Conservation (phyloP, 2,888 invertebrate species). For the Melieria omissa region DNA sequence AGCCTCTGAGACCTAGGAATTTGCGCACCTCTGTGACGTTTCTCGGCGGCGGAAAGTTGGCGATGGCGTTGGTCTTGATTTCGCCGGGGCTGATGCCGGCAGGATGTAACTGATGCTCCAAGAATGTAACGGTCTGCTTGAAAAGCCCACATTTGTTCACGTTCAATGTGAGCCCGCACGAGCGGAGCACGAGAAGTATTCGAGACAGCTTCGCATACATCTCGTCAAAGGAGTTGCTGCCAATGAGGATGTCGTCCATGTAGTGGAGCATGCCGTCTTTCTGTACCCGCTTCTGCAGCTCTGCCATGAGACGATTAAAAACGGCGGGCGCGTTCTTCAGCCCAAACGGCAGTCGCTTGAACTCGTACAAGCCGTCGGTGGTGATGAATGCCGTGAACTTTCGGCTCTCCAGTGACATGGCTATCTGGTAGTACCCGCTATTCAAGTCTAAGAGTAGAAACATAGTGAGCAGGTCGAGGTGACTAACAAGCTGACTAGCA, state of each 20-base stretch:
- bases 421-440: conserved; percentile 36
- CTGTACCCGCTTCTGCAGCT: conserved; percentile 24
- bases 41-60: neutral
- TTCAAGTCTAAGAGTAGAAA: conserved; percentile 41
- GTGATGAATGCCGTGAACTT: conserved; percentile 38
- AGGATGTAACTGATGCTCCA: conserved; percentile 2
- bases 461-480: too few relatives aligned
- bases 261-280: conserved; percentile 32
- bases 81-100: conserved; percentile 1
- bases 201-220: conserved; percentile 24
- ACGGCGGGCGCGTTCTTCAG: conserved; percentile 29
- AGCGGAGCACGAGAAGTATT: conserved; percentile 1
- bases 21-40: neutral
- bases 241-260: conserved; percentile 38
- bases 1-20: neutral
- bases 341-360: conserved; percentile 38
- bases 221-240: conserved; percentile 16
- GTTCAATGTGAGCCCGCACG: conserved; percentile 19
- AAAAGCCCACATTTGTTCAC: conserved; percentile 15
- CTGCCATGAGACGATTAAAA: conserved; percentile 34
- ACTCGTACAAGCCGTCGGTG: conserved; percentile 38
- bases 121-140: conserved; percentile 1
- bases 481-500: too few relatives aligned
- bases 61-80: neutral
- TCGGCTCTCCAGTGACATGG: conserved; percentile 10